phyloP scores from a whole-genome alignment of 2,113 vertebrate genomes.

The Henicopernis longicauda region DNA sequence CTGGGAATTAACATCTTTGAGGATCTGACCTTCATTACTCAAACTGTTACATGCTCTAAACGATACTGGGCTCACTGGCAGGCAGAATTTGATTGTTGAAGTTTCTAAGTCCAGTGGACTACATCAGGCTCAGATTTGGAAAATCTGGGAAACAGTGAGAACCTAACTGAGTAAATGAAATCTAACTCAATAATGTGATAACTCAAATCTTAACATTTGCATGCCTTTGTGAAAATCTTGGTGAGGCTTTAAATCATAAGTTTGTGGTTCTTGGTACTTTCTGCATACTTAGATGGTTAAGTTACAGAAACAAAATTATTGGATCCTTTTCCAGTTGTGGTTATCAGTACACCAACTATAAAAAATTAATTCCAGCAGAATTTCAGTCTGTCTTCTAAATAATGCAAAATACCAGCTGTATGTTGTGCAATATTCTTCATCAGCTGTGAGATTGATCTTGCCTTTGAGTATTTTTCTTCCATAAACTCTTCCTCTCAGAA shows the following conservation, averaged over 20 bases:
- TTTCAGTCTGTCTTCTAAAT: neutral
- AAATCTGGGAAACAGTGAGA: neutral
- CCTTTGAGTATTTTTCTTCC: slow-evolving; percentile 9
- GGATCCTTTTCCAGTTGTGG: neutral
- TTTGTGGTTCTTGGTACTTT: neutral
- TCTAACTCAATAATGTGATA: neutral
- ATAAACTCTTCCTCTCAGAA: neutral
- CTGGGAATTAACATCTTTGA: neutral
- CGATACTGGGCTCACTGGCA: neutral
- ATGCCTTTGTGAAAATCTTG: neutral
- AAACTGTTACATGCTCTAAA: neutral
- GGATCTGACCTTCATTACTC: neutral
- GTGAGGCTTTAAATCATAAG: neutral
- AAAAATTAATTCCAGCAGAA: neutral
- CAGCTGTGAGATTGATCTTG: slow-evolving; percentile 3
- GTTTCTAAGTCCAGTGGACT: neutral
- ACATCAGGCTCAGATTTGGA: neutral
- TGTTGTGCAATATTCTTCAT: neutral
- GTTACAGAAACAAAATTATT: neutral
- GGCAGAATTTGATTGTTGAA: neutral
- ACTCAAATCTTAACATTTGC: neutral
- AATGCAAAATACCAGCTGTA: slow-evolving; percentile 31
- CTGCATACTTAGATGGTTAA: neutral
- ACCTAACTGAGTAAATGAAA: neutral
- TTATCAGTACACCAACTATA: neutral